Base-by-base conservation (phyloP, 1,140 invertebrate species). In the Cheumatopsyche charites region DNA sequence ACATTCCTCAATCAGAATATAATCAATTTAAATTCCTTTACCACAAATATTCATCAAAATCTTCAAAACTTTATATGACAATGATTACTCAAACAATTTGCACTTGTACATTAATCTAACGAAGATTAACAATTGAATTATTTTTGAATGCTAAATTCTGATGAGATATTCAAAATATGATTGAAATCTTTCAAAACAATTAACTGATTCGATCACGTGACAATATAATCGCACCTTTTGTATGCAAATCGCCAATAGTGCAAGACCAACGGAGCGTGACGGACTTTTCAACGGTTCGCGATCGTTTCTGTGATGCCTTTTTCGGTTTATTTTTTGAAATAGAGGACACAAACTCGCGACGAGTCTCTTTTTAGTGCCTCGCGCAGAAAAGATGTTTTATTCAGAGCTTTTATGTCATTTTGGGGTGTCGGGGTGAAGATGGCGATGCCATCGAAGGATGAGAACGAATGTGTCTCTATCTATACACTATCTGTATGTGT, bases 391-490 rank as follows among this genome's bases (percentile, higher is more conserved):
- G 15, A 66, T 66, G 63, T 66, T 47, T 66, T 66, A 66, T 66
- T 66, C 63, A 66, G 23, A n/a, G 63, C 63, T 66, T 66, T 29
- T 43, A 43, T 43, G 62, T 63, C 62, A 63, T 63, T 42, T 42
- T 23, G 15, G 62, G 55, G 29, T 36, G 29, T 36, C 29, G 29
- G 29, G 29, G 29, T 9, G 29, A 36, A 36, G 29, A 9, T 3
- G 9, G 9, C 29, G 29, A 36, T 3, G 29, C 9, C n/a, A n/a
- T n/a, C n/a, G n/a, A n/a, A n/a, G n/a, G n/a, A n/a, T n/a, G n/a
- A n/a, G n/a, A n/a, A n/a, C n/a, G n/a, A n/a, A n/a, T n/a, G n/a
- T n/a, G n/a, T n/a, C n/a, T n/a, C n/a, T n/a, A n/a, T n/a, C n/a
- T n/a, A n/a, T n/a, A n/a, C n/a, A n/a, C 3, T 36, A 9, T 9